Percentiles rank a stretch among this genome's conserved stretches.
Evolutionary conservation across 2,888 invertebrate genomes (phyloP).

Genomic region (Watsonalla cultraria): DNA sequence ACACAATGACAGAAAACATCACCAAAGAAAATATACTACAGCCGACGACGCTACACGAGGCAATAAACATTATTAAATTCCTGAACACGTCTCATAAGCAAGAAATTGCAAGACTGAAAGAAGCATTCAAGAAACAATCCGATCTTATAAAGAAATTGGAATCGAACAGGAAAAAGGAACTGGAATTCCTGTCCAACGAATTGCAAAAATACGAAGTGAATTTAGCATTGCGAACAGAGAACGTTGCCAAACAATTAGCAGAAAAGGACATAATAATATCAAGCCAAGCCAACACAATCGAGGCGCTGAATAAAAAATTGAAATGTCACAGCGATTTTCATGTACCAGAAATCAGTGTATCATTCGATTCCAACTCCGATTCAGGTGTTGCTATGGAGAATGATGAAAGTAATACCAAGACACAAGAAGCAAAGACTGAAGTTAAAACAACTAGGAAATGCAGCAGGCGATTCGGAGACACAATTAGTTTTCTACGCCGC

Average conservation of each 20-base stretch:
- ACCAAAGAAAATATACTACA: conserved; percentile 53
- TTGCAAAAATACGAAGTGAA: conserved; percentile 69
- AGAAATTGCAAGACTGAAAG: conserved; percentile 60
- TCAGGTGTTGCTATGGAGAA: conserved; percentile 67
- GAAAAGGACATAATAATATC: conserved; percentile 65
- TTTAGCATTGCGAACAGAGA: conserved; percentile 58
- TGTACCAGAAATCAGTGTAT: conserved; percentile 55
- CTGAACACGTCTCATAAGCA: conserved; percentile 66
- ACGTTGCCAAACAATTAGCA: conserved; percentile 58
- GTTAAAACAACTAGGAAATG: conserved; percentile 59
- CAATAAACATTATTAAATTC: conserved; percentile 69
- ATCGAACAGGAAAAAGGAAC: conserved; percentile 62
- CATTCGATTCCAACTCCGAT: conserved; percentile 69
- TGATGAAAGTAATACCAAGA: conserved; percentile 50
- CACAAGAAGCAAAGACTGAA: conserved; percentile 47
- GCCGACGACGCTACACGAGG: conserved; percentile 66
- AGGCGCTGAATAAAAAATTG: conserved; percentile 54
- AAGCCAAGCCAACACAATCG: conserved; percentile 55
- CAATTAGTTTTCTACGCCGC: conserved; percentile 66
- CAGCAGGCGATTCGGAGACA: conserved; percentile 66
- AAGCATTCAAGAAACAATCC: conserved; percentile 56
- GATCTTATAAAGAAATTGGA: conserved; percentile 66
- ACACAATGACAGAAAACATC: conserved; percentile 40
- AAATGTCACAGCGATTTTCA: conserved; percentile 38
- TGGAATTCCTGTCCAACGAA: conserved; percentile 66